phyloP scores from a whole-genome alignment of 2,888 invertebrate genomes.

The Lingula anatina region DNA sequence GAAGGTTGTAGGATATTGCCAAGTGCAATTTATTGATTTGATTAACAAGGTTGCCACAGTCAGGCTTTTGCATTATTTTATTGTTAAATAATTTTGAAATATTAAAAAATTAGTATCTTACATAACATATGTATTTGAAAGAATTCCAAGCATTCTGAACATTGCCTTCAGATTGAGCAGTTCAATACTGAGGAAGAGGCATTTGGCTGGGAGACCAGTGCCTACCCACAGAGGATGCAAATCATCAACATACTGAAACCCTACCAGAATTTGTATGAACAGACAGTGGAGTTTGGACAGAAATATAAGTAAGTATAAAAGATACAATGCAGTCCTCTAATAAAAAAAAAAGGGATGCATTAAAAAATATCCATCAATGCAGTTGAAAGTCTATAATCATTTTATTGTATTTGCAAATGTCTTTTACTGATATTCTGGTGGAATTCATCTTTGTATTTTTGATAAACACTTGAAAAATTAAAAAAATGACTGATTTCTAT shows the following conservation, averaged over 20 bases:
- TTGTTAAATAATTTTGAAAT: conserved; percentile 2
- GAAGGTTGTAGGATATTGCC: not conserved
- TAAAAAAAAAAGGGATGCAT: not conserved
- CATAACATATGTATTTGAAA: too few relatives aligned
- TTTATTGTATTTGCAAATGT: too few relatives aligned
- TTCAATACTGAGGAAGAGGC: conserved; percentile 89
- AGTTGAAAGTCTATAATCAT: not conserved
- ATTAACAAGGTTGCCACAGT: not conserved
- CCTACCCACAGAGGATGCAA: conserved; percentile 78
- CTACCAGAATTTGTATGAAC: conserved; percentile 82
- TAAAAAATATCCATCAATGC: not conserved
- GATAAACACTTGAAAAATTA: too few relatives aligned
- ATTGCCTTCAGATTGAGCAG: conserved; percentile 68
- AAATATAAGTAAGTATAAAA: conserved; percentile 62
- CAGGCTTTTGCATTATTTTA: not conserved
- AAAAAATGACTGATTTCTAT: too few relatives aligned
- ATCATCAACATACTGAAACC: conserved; percentile 73
- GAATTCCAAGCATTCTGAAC: too few relatives aligned
- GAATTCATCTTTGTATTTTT: too few relatives aligned
- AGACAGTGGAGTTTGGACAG: conserved; percentile 77
- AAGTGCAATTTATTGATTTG: not conserved
- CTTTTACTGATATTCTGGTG: too few relatives aligned
- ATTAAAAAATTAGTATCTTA: not conserved
- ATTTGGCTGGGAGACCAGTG: conserved; percentile 81
- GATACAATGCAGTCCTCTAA: too few relatives aligned